Evolutionary conservation across 1,140 invertebrate species (phyloP).

Genomic region (Macrotrachela quadricornifera): DNA sequence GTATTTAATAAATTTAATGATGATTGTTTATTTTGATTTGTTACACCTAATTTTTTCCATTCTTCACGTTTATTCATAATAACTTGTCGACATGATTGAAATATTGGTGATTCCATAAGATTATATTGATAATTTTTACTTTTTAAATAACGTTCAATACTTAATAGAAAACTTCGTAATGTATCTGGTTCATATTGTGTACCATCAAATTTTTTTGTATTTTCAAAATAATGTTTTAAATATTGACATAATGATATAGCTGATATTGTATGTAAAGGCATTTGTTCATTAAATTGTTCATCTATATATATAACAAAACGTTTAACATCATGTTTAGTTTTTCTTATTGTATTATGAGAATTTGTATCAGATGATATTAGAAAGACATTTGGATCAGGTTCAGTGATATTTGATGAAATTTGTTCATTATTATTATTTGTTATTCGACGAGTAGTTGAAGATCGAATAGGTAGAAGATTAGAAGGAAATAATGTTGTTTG

Average conservation of each 20-base stretch:
- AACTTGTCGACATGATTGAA: conserved; percentile 1
- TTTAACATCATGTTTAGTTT: conserved; percentile 8
- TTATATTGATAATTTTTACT: conserved; percentile 6
- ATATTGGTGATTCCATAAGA: not conserved
- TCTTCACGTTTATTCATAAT: conserved; percentile 3
- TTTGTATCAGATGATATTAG: too few relatives aligned
- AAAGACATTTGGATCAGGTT: too few relatives aligned
- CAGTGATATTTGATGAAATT: too few relatives aligned
- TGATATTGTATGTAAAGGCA: conserved; percentile 2
- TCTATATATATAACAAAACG: not conserved
- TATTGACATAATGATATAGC: not conserved
- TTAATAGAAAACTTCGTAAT: conserved; percentile 2
- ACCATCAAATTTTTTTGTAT: conserved; percentile 5
- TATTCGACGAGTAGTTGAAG: too few relatives aligned
- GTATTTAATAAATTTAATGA: too few relatives aligned
- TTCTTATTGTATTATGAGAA: not conserved
- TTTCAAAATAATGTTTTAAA: conserved; percentile 7
- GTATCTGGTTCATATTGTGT: conserved; percentile 6
- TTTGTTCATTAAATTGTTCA: not conserved
- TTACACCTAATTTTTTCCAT: too few relatives aligned
- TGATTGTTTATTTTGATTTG: too few relatives aligned
- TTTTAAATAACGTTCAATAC: conserved; percentile 6
- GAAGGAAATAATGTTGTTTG: too few relatives aligned
- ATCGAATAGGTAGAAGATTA: too few relatives aligned
- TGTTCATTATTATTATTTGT: too few relatives aligned